Evolutionary conservation across 2,113 vertebrate genomes (phyloP), one percentile per base, ranked within the genome.

Genomic region (Tachycineta bicolor): DNA sequence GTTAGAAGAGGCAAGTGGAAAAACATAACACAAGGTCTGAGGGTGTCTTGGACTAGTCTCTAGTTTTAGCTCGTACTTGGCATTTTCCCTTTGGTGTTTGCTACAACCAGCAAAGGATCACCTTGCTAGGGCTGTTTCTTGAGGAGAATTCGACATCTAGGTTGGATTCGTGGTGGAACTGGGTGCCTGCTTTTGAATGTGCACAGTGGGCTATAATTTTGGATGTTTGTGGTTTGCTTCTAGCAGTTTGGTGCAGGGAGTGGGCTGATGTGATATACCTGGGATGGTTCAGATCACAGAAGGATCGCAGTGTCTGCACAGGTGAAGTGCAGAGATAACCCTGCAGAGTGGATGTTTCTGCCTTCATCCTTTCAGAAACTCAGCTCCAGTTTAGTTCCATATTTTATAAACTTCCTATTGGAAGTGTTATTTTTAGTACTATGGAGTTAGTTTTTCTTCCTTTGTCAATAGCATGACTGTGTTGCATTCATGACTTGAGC

Each of bases 11-110:
- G 6, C 14, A 91, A 63, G 15, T 24, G 20, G n/a, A 17, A 76
- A 84, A 82, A 53, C 0, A 1, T 6, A 52, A 5, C 33, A 5
- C 0, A 4, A 26, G 37, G n/a, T n/a, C n/a, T 49, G 59, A 28
- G 39, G 14, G 14, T 22, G 1, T 56, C 58, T 69, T 83, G 19
- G 6, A 1, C 6, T 22, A 12, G 17, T 49, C 13, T 71, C 12
- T 37, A 44, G 21, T 18, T 89, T 86, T 80, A 47, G 39, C 50
- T 89, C n/a, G 11, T 43, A 31, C 17, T 63, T 71, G 60, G 34
- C 23, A 41, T 64, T 70, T 75, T 21, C 60, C 13, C 10, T 6
- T 37, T 44, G 78, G 29, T 55, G 9, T 64, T 69, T 70, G 18
- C 34, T 39, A 68, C 14, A 37, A 14, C 31, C 14, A 44, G 34